Conservation (phyloP, 2,113 vertebrate genomes). For the Ochotona princeps region DNA sequence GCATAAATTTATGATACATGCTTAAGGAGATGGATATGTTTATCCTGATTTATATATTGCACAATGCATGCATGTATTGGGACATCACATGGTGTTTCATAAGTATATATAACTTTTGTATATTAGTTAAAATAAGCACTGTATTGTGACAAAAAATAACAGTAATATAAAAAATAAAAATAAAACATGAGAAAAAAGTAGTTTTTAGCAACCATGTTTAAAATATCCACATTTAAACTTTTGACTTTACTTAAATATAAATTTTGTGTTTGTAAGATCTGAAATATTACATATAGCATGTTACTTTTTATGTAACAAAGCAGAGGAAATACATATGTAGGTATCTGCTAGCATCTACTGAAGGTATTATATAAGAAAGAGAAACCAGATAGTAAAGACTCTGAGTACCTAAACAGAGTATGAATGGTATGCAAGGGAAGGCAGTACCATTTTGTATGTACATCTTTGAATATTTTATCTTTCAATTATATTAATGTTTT, state of each 20-base stretch:
- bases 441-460: background rate
- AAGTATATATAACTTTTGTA: too few species aligned
- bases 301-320: background rate
- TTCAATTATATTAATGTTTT: background rate
- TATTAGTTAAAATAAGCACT: too few species aligned
- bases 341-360: background rate
- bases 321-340: background rate
- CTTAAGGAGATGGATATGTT: too few species aligned
- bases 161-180: too few species aligned
- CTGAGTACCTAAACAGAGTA: background rate
- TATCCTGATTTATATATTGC: too few species aligned
- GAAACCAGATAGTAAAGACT: conserved; percentile 11
- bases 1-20: too few species aligned
- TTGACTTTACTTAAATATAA: background rate
- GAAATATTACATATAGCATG: background rate
- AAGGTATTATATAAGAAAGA: background rate
- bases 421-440: background rate
- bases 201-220: background rate
- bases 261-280: background rate
- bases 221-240: conserved; percentile 30
- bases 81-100: too few species aligned
- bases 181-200: too few species aligned
- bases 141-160: too few species aligned
- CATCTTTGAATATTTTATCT: conserved; percentile 32
- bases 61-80: too few species aligned